Evolutionary conservation across 2,888 invertebrate genomes (phyloP).

Genomic region (Ormyrus rosae): DNA sequence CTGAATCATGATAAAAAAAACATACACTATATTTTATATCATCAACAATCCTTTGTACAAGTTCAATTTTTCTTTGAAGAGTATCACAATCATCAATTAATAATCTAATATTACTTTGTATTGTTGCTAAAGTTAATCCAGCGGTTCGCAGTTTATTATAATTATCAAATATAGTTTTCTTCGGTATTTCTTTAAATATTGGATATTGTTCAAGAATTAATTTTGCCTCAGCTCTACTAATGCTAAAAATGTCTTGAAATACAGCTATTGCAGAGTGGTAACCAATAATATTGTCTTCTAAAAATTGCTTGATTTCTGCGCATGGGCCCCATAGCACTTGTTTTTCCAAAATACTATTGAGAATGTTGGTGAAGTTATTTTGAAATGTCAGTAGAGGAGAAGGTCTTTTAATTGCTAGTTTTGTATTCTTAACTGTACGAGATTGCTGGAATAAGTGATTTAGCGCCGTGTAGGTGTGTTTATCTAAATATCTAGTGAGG

Average conservation of each 20-base stretch:
- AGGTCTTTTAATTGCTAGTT: background rate
- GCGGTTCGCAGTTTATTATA: conserved; percentile 26
- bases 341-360: conserved; percentile 16
- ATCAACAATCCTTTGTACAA: background rate
- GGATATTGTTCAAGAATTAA: background rate
- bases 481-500: conserved; percentile 14
- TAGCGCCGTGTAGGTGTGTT: conserved; percentile 12
- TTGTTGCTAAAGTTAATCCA: conserved; percentile 10
- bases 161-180: conserved; percentile 21
- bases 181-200: background rate
- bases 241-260: conserved; percentile 20
- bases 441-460: conserved; percentile 6
- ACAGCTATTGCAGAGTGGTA: background rate
- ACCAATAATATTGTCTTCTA: conserved; percentile 15
- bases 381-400: conserved; percentile 14
- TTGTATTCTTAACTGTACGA: background rate
- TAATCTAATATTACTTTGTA: conserved; percentile 28
- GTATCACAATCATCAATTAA: conserved; percentile 10
- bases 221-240: conserved; percentile 5
- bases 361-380: conserved; percentile 38
- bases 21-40: conserved; percentile 13
- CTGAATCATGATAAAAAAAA: conserved; percentile 12
- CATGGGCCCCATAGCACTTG: background rate
- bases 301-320: conserved; percentile 15
- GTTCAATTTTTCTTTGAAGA: conserved; percentile 26